These are phyloP conservation scores for Alethe castanea DNA, from an alignment of 2,113 vertebrate genomes.

Conservation along the genomic window DNA sequence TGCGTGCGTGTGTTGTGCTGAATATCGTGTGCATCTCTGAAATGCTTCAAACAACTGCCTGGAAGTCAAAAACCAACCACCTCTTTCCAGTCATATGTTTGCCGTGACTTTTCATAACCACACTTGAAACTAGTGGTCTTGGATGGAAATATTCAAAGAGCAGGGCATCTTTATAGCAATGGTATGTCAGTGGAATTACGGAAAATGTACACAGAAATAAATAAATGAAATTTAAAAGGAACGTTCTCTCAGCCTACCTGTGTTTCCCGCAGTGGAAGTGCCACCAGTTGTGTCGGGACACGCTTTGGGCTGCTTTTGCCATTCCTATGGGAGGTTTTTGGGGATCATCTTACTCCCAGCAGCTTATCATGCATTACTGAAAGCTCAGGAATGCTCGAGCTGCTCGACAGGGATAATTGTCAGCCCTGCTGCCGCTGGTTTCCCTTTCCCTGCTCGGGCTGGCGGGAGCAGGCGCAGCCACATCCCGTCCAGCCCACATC, in stretches of 20 bases:
- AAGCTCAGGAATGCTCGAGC: background rate
- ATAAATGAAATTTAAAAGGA: conserved; percentile 63
- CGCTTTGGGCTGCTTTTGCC: background rate
- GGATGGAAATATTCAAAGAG: conserved; percentile 45
- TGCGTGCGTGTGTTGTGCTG: conserved; percentile 57
- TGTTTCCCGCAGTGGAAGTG: background rate
- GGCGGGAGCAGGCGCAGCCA: conserved; percentile 12
- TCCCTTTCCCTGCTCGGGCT: background rate
- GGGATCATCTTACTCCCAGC: background rate
- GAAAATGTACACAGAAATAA: conserved; percentile 73
- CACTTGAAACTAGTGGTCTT: conserved; percentile 53
- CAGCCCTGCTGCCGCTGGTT: background rate
- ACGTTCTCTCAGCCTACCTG: background rate
- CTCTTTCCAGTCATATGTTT: conserved; percentile 63
- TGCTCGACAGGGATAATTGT: background rate
- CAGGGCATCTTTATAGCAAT: conserved; percentile 55
- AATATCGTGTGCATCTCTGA: conserved; percentile 30
- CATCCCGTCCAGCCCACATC: conserved; percentile 55
- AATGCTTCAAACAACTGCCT: conserved; percentile 56
- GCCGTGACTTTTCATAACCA: conserved; percentile 64
- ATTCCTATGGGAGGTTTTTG: background rate
- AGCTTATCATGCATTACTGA: background rate
- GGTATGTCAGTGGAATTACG: conserved; percentile 55
- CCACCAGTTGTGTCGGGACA: background rate
- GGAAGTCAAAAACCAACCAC: conserved; percentile 48